Evolutionary conservation across 2,113 vertebrate genomes (phyloP), one percentile per base, ranked within the genome.

Genomic region (Sitta europaea): DNA sequence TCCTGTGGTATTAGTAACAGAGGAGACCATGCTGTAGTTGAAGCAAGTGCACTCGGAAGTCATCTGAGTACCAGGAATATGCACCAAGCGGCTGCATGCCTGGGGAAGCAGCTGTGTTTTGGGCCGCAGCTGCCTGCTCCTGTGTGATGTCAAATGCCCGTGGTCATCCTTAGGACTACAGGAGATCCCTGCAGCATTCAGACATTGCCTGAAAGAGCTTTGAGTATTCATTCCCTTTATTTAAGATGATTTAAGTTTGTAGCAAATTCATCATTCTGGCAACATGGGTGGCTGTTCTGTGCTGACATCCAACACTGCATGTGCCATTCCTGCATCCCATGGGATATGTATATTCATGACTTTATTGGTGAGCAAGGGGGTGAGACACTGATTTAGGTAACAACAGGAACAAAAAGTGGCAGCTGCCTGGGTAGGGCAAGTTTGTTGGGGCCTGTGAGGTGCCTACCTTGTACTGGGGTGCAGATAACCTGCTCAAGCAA

Each of bases 21-120:
- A 72, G 38, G 42, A 85, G 45, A 54, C 54, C 9, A 13, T 2
- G 3, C 43, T 79, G 67, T 27, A 75, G 23, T 40, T 80, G 55
- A 80, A 95, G 35, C 1, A 1, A 54, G 42, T 62, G 40, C 63
- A 51, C 61, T 93, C 24, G 22, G 35, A 96, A 63, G 65, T 58
- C 54, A 29, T 9, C 27, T 12, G 33, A 67, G 28, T 20, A 45
- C 25, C 35, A 82, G 51, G 35, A 27, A 51, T 54, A 31, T 5
- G 43, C 1, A 2, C 14, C 0, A 9, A 62, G 53, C 0, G 0
- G 22, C 62, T 57, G 79, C 71, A n/a, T 1, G 4, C 65, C 35
- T 50, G 23, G 25, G 36, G 36, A 90, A 68, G 28, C 25, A 15
- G n/a, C 65, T 65, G 54, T 53, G 29, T 50, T 74, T 59, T 51